Base-by-base conservation (phyloP, 1,140 invertebrate genomes). In the Copidosoma floridanum region DNA sequence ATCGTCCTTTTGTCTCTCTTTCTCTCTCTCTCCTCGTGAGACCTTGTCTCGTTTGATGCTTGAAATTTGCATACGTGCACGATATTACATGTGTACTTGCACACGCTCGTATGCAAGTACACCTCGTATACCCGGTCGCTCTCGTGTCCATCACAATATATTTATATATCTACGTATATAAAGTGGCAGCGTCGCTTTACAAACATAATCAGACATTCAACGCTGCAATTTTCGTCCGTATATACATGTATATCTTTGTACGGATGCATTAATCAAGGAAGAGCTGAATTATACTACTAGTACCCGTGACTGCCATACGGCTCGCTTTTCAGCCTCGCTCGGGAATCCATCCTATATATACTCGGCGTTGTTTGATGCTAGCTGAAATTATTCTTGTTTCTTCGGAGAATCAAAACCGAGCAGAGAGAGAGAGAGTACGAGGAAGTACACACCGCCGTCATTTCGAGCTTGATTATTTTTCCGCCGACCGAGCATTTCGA, bases 11-110 rank as follows among this genome's bases (percentile, higher is more conserved):
- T 18, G 5, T 50, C 12, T 8, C 18, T 16, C 29, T 26, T 12
- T 41, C 2, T 20, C 7, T 12, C 48, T 35, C 18, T 43, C 12
- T 47, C 29, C 12, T 57, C 54, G 54, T 27, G 37, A 67, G 61
- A 41, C 59, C 47, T 65, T 56, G 64, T 70, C 68, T 74, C 62
- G 73, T 76, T n/a, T 75, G 72, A 72, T 64, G 67, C 64, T 48
- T 64, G 67, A 71, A 66, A 75, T 71, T 71, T 67, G 65, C 69
- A 68, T 70, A 62, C n/a, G n/a, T 40, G 26, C 41, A 55, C 48
- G 37, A 29, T n/a, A 44, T n/a, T n/a, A n/a, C n/a, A n/a, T n/a
- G n/a, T n/a, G n/a, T n/a, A n/a, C n/a, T n/a, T n/a, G n/a, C n/a
- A n/a, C n/a, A n/a, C n/a, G n/a, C n/a, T n/a, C n/a, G n/a, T n/a